These are phyloP conservation scores for Poecile montanus DNA, from an alignment of 2,797 vertebrate species.

Conservation along the genomic window DNA sequence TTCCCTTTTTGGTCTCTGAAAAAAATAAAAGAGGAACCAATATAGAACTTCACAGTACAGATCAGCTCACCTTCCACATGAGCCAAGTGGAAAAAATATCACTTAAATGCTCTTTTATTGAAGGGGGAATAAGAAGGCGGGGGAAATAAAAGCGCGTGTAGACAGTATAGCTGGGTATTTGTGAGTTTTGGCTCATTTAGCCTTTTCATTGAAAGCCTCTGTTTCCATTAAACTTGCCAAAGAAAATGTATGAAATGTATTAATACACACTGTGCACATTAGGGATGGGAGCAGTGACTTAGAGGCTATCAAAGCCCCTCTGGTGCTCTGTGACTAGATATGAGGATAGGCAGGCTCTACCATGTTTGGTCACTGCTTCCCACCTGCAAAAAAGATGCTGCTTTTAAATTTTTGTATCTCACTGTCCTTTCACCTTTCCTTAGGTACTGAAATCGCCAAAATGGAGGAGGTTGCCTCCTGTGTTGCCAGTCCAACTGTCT, in stretches of 20 bases:
- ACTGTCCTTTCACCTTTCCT: neutral
- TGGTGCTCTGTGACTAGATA: neutral
- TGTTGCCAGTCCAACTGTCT: neutral
- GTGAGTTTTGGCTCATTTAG: slow-evolving; percentile 60
- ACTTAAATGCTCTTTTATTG: neutral
- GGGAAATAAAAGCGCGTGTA: neutral
- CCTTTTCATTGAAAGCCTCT: slow-evolving; percentile 57
- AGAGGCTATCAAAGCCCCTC: neutral
- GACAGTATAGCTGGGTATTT: slow-evolving; percentile 43
- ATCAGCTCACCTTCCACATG: slow-evolving; percentile 44
- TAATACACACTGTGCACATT: neutral
- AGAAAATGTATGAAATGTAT: slow-evolving; percentile 56
- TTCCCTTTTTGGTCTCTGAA: slow-evolving; percentile 51
- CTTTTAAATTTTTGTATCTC: neutral
- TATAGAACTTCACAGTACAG: neutral
- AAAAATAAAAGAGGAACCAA: slow-evolving; percentile 38
- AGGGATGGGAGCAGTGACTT: neutral
- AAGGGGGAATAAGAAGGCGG: neutral
- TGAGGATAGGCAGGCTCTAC: accelerated
- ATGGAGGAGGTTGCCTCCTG: neutral
- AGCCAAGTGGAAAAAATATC: neutral
- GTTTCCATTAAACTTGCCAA: slow-evolving; percentile 70
- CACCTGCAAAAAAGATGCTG: neutral
- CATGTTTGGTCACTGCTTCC: neutral
- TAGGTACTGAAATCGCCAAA: neutral